These are phyloP conservation scores for Ostrea denselamellosa DNA, from an alignment of 1,140 invertebrate species.

Conservation along the genomic window DNA sequence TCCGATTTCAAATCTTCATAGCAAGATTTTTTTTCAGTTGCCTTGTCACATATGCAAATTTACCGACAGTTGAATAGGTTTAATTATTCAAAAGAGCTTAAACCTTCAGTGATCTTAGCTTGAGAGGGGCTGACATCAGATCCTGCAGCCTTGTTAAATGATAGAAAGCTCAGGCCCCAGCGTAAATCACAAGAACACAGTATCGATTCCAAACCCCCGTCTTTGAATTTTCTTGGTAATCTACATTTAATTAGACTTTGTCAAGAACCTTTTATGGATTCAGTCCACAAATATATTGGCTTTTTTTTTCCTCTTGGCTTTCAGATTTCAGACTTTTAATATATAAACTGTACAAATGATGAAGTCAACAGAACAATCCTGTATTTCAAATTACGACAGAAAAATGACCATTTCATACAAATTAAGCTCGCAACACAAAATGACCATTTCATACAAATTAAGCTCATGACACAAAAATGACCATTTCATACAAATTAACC, in stretches of 20 bases:
- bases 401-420: too few species aligned
- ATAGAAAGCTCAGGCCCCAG: background rate
- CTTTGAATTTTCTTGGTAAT: conserved; percentile 15
- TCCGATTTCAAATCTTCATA: conserved; percentile 12
- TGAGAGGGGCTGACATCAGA: background rate
- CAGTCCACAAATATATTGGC: conserved; percentile 21
- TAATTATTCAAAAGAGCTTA: conserved; percentile 39
- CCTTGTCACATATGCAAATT: conserved; percentile 33
- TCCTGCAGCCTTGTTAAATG: background rate
- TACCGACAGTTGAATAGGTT: conserved; percentile 20
- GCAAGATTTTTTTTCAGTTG: background rate
- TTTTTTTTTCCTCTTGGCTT: background rate
- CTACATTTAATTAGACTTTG: conserved; percentile 33
- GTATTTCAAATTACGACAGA: too few species aligned
- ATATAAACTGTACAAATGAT: too few species aligned
- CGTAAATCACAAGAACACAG: background rate
- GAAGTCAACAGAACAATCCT: too few species aligned
- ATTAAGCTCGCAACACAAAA: too few species aligned
- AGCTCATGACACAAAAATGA: too few species aligned
- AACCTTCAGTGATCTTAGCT: conserved; percentile 1
- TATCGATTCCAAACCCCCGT: background rate
- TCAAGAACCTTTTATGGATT: conserved; percentile 19
- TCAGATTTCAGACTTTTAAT: too few species aligned
- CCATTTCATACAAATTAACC: too few species aligned
- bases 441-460: too few species aligned